Percentiles rank a stretch among this genome's conserved stretches.
These are phyloP conservation scores for Parelbella ahira DNA, from an alignment of 2,888 invertebrate species.

Conservation along the genomic window DNA sequence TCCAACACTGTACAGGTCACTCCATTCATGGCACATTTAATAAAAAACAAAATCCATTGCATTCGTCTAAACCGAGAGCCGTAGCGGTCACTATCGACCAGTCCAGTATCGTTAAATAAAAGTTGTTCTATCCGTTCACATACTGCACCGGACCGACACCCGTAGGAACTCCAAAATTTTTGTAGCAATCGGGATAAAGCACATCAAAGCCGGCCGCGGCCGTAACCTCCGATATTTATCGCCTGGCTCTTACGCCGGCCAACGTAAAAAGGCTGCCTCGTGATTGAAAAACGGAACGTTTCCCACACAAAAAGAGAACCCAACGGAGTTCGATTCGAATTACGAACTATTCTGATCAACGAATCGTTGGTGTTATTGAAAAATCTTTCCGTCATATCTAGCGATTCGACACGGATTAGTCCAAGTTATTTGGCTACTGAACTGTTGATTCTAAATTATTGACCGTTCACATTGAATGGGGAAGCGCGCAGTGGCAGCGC, in stretches of 20 bases:
- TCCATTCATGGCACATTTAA: too few species aligned
- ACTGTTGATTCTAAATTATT: constrained; percentile 69
- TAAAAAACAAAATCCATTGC: too few species aligned
- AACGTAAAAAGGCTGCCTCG: constrained; percentile 62
- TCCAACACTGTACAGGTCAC: too few species aligned
- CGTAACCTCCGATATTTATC: constrained; percentile 75
- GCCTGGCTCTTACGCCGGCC: constrained; percentile 49
- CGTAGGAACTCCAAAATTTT: constrained; percentile 36
- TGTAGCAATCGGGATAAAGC: constrained; percentile 54
- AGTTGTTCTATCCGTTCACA: constrained; percentile 1
- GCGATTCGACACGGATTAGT: constrained; percentile 72
- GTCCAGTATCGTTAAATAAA: too few species aligned
- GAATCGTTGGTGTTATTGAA: constrained; percentile 64
- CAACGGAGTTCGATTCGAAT: constrained; percentile 22
- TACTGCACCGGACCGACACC: neutral
- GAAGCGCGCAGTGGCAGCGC: neutral
- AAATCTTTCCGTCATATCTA: constrained; percentile 48
- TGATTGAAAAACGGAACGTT: constrained; percentile 71
- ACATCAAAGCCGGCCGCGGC: constrained; percentile 67
- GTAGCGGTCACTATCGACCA: too few species aligned
- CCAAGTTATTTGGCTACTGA: constrained; percentile 66
- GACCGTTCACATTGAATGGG: constrained; percentile 40
- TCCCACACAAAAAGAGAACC: constrained; percentile 60
- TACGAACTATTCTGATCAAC: constrained; percentile 40
- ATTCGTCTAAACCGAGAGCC: too few species aligned